Evolutionary conservation across 2,888 invertebrate genomes (phyloP).

Genomic region (Campoplex capitator): DNA sequence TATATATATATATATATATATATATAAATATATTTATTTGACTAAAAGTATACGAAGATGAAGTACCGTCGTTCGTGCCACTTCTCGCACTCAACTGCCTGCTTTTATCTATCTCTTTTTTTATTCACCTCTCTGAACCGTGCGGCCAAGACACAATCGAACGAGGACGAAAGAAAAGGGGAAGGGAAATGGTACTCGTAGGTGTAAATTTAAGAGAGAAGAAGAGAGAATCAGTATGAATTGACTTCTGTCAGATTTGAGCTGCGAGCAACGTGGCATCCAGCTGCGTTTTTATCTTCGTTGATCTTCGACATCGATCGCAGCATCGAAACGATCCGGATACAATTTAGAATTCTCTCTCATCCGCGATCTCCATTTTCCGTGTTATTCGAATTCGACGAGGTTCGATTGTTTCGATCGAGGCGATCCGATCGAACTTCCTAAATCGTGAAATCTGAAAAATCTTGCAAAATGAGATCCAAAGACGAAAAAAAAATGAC

Average conservation of each 20-base stretch:
- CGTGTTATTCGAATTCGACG: too few species aligned
- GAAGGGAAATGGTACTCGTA: constrained; percentile 34
- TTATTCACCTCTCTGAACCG: constrained; percentile 40
- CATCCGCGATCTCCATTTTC: neutral
- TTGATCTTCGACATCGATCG: neutral
- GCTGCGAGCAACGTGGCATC: neutral
- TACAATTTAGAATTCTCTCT: too few species aligned
- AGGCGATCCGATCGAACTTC: too few species aligned
- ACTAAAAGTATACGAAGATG: constrained; percentile 20
- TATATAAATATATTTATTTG: too few species aligned
- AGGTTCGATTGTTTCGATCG: too few species aligned
- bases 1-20: neutral
- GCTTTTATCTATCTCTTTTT: constrained; percentile 43
- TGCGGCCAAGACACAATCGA: constrained; percentile 30
- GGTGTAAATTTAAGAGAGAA: constrained; percentile 47
- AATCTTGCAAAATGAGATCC: too few species aligned
- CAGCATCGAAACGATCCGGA: neutral
- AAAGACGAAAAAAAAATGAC: too few species aligned
- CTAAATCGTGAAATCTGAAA: too few species aligned
- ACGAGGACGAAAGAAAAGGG: constrained; percentile 31
- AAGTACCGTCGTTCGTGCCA: constrained; percentile 67
- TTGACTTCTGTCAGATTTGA: constrained; percentile 54
- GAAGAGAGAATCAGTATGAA: constrained; percentile 33
- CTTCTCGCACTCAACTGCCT: constrained; percentile 56
- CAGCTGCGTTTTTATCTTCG: neutral